Conservation (phyloP, 2,797 vertebrate genomes). For the Chaenodraco wilsoni region DNA sequence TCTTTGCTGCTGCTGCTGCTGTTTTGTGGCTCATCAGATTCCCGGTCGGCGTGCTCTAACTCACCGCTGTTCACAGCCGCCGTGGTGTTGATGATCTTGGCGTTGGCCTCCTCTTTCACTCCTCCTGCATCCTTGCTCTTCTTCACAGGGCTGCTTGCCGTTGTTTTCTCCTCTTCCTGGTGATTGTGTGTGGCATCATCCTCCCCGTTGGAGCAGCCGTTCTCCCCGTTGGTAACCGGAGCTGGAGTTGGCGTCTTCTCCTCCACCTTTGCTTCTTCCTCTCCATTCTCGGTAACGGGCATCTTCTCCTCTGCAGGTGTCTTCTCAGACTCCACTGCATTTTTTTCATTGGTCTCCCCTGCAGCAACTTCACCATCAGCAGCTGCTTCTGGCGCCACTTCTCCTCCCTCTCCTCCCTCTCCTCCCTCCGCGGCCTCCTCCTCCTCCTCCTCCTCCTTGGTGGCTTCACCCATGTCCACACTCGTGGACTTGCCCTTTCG, state of each 20-base stretch:
- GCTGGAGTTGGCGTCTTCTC: slow-evolving; percentile 43
- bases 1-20: slow-evolving; percentile 58
- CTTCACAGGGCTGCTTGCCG: slow-evolving; percentile 73
- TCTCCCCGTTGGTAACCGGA: slow-evolving; percentile 81
- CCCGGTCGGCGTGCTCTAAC: slow-evolving; percentile 69
- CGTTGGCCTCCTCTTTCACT: slow-evolving; percentile 79
- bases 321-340: neutral
- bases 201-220: slow-evolving; percentile 77
- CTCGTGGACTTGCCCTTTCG: slow-evolving; percentile 85
- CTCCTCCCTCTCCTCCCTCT: slow-evolving; percentile 34
- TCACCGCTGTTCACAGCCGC: slow-evolving; percentile 84
- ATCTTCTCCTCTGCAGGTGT: slow-evolving; percentile 29
- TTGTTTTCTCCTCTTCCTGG: slow-evolving; percentile 72
- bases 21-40: slow-evolving; percentile 54
- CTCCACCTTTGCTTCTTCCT: slow-evolving; percentile 40
- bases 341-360: slow-evolving; percentile 65
- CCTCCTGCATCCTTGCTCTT: slow-evolving; percentile 76
- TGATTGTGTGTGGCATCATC: slow-evolving; percentile 80
- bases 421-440: slow-evolving; percentile 26
- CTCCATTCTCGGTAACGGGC: slow-evolving; percentile 18
- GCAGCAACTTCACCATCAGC: slow-evolving; percentile 63
- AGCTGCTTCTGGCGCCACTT: slow-evolving; percentile 50
- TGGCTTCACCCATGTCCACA: slow-evolving; percentile 76
- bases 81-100: slow-evolving; percentile 81
- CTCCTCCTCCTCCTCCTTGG: slow-evolving; percentile 58